A percentile compares a stretch with the other conserved stretches of the same genome.
Conservation (phyloP, 2,888 invertebrate genomes). For the Lampropteryx suffumata region DNA sequence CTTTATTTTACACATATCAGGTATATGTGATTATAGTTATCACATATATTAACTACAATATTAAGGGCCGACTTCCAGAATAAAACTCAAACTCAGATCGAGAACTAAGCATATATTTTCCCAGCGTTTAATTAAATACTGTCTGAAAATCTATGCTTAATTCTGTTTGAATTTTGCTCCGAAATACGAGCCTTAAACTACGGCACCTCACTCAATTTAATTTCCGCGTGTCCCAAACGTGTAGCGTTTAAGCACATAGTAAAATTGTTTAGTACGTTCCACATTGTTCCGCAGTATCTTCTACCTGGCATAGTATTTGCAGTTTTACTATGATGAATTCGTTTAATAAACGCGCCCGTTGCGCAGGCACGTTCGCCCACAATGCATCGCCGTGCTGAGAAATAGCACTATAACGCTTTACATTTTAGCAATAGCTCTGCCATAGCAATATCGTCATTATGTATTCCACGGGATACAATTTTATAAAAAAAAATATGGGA, state of each 20-base stretch:
- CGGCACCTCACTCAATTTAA: slow-evolving; percentile 12
- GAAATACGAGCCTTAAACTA: too few relatives aligned
- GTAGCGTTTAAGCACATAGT: slow-evolving; percentile 12
- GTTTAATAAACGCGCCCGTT: slow-evolving; percentile 54
- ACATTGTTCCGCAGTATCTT: slow-evolving; percentile 11
- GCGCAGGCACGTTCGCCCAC: slow-evolving; percentile 44
- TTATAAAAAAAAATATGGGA: background rate
- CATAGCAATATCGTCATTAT: slow-evolving; percentile 4
- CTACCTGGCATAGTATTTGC: slow-evolving; percentile 21
- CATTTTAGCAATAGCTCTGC: slow-evolving; percentile 37
- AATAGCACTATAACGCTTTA: slow-evolving; percentile 34
- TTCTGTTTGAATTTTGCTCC: too few relatives aligned
- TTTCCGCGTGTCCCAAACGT: slow-evolving; percentile 10
- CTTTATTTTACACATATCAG: too few relatives aligned
- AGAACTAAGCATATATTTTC: too few relatives aligned
- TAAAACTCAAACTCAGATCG: too few relatives aligned
- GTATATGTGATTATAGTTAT: too few relatives aligned
- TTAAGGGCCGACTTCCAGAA: too few relatives aligned
- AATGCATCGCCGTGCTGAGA: slow-evolving; percentile 41
- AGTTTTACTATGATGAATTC: slow-evolving; percentile 52
- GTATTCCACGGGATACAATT: background rate
- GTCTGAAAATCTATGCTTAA: too few relatives aligned
- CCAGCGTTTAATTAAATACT: too few relatives aligned
- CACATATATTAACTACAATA: too few relatives aligned
- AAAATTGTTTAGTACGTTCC: slow-evolving; percentile 8